Conservation (phyloP, 2,113 vertebrate genomes). For the Aepyceros melampus region DNA sequence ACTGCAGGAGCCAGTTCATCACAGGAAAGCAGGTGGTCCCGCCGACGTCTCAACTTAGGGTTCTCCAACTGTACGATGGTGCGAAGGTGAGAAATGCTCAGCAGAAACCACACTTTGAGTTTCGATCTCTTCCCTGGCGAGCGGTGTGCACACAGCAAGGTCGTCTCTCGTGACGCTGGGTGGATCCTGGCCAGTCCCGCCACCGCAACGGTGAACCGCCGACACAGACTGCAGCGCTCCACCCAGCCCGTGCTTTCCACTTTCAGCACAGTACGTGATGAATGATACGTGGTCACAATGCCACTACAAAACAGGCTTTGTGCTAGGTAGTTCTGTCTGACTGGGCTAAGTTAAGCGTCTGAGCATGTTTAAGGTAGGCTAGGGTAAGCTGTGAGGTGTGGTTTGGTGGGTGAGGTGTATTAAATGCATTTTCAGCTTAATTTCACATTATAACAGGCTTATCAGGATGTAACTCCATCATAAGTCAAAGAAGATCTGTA, state of each 20-base stretch:
- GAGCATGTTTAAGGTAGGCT: not conserved
- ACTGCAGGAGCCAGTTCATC: not conserved
- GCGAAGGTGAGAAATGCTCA: not conserved
- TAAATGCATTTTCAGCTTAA: not conserved
- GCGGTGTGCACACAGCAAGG: not conserved
- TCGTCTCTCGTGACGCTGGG: fast-evolving
- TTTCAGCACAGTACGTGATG: not conserved
- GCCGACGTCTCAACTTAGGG: fast-evolving
- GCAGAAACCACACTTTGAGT: not conserved
- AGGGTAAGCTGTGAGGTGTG: not conserved
- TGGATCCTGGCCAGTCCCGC: fast-evolving
- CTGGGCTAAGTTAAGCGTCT: not conserved
- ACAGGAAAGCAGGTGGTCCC: no score
- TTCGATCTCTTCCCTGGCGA: not conserved
- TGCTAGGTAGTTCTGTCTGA: not conserved
- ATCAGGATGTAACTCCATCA: not conserved
- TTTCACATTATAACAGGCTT: not conserved
- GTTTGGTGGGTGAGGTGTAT: not conserved
- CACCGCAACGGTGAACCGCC: fast-evolving
- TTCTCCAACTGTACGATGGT: not conserved
- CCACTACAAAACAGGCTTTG: not conserved
- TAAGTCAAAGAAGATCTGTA: not conserved
- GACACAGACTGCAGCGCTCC: fast-evolving
- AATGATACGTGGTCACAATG: not conserved
- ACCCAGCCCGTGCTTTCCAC: not conserved